Conservation (phyloP, 2,888 invertebrate genomes). For the Cephus pygmeus region DNA sequence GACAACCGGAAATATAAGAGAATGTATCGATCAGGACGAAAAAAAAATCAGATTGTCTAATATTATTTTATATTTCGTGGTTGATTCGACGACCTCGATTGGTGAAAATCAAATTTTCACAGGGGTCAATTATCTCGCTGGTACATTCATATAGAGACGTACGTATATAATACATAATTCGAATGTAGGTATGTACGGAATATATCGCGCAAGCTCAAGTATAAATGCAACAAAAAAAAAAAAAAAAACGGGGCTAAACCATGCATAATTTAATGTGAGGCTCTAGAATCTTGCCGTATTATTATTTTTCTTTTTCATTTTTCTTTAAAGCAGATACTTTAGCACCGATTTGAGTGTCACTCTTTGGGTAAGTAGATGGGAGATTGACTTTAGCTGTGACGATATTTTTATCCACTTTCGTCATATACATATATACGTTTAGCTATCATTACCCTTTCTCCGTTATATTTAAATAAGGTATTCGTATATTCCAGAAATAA, state of each 20-base stretch:
- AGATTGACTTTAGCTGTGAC: not conserved
- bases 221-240: not conserved
- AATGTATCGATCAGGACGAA: slow-evolving; percentile 1
- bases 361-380: not conserved
- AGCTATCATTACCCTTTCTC: not conserved
- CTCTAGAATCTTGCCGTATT: not conserved
- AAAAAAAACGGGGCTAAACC: not conserved
- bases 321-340: not conserved
- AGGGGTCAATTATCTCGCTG: not conserved
- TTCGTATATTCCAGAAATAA: not conserved
- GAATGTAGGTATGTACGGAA: not conserved
- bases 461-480: no score
- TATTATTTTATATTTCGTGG: not conserved
- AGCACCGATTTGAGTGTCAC: not conserved
- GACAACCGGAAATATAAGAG: not conserved
- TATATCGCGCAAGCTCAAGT: not conserved
- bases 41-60: slow-evolving; percentile 3
- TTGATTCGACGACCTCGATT: not conserved
- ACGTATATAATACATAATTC: not conserved
- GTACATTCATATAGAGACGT: not conserved
- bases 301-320: not conserved
- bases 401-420: not conserved
- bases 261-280: not conserved
- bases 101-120: not conserved
- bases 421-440: not conserved